Evolutionary conservation across 64 coral and sea anemone genomes (phyloP).

Genomic region (Stichodactyla mertensii): DNA sequence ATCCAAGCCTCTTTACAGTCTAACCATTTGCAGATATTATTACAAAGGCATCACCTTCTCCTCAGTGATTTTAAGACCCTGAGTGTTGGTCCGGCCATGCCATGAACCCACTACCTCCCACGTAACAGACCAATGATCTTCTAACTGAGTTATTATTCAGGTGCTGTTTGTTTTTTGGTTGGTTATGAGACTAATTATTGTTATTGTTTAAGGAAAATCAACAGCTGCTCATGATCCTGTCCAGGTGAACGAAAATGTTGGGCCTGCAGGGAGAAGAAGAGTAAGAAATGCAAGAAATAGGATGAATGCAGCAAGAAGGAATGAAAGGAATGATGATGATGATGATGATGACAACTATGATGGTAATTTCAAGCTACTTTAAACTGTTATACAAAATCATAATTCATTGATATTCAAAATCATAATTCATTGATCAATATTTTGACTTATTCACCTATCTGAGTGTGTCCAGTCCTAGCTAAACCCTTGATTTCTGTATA

Average conservation of each 20-base stretch:
- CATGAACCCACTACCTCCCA: no score
- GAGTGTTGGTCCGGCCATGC: no score
- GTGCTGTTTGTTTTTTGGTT: no score
- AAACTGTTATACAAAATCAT: background rate
- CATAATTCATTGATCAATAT: background rate
- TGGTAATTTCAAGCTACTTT: slow-evolving; percentile 23
- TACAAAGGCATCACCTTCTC: no score
- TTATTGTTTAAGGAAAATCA: background rate
- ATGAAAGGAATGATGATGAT: slow-evolving; percentile 62
- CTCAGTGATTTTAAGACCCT: no score
- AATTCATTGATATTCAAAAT: background rate
- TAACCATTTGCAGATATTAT: no score
- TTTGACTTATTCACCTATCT: no score
- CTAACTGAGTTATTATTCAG: no score
- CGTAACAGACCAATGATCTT: no score
- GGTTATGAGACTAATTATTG: background rate
- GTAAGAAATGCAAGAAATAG: slow-evolving; percentile 43
- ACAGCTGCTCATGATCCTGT: background rate
- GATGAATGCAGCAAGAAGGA: slow-evolving; percentile 39
- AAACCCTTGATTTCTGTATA: no score
- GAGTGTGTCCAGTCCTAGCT: no score
- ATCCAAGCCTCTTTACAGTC: no score
- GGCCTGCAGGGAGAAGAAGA: slow-evolving; percentile 49
- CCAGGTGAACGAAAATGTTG: slow-evolving; percentile 12
- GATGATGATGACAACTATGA: slow-evolving; percentile 53